These are phyloP conservation scores for Rissa tridactyla DNA, from an alignment of 2,113 vertebrate genomes.

Conservation along the genomic window DNA sequence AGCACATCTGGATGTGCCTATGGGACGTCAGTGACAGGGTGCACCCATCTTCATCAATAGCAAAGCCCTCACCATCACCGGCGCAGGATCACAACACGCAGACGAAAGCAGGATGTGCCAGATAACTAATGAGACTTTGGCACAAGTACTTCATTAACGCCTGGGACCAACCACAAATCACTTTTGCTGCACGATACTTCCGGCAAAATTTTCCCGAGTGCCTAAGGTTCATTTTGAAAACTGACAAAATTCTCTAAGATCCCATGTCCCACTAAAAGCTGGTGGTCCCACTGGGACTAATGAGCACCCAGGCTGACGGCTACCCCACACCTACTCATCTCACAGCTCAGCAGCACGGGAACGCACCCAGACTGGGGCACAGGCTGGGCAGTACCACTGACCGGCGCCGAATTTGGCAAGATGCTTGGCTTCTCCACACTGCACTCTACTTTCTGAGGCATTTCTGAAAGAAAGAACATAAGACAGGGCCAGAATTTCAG, in stretches of 20 bases:
- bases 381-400: background rate
- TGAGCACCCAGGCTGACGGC: background rate
- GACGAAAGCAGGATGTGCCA: background rate
- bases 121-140: background rate
- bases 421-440: background rate
- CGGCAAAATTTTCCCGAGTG: background rate
- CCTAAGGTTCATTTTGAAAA: background rate
- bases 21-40: background rate
- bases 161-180: background rate
- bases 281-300: too few relatives aligned
- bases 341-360: background rate
- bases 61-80: background rate
- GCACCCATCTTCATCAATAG: background rate
- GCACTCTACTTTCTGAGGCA: background rate
- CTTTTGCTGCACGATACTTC: background rate
- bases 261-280: background rate
- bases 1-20: background rate
- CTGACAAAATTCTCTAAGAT: background rate
- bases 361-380: accelerated
- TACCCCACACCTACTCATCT: background rate
- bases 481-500: background rate
- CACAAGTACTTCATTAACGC: background rate
- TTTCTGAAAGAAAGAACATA: background rate
- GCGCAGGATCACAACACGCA: background rate
- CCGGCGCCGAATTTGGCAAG: background rate